A percentile compares a stretch with the other conserved stretches of the same genome.
These are phyloP conservation scores for Myotis brandtii DNA, from an alignment of 2,113 vertebrate species.

Conservation along the genomic window DNA sequence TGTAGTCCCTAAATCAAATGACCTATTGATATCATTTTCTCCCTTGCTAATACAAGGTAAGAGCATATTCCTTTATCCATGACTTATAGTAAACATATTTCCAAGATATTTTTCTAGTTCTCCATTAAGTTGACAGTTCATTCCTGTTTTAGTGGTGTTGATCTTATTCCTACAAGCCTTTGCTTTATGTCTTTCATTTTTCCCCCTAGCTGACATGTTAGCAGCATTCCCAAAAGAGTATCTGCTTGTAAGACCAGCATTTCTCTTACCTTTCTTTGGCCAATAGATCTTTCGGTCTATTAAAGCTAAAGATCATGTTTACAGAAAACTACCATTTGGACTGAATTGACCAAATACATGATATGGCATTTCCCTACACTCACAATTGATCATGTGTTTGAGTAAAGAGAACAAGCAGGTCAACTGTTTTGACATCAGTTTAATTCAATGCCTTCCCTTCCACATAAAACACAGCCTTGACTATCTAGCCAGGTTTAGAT, in stretches of 20 bases:
- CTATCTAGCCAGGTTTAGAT: neutral
- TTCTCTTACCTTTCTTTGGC: neutral
- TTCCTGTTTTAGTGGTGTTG: neutral
- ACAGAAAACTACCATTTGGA: conserved; percentile 25
- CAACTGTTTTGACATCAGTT: neutral
- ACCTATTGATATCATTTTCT: neutral
- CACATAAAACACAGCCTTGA: neutral
- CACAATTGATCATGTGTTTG: neutral
- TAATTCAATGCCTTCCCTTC: neutral
- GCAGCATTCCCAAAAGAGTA: neutral
- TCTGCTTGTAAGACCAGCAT: neutral
- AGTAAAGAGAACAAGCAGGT: neutral
- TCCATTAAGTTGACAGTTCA: neutral
- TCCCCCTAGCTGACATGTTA: neutral
- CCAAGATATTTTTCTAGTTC: conserved; percentile 17
- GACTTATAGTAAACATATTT: neutral
- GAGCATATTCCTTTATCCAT: neutral
- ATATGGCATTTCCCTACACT: neutral
- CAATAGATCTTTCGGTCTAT: conserved; percentile 9
- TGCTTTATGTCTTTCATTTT: neutral
- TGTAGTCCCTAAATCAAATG: neutral
- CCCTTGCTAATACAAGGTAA: neutral
- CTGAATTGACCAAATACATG: neutral
- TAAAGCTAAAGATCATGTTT: neutral
- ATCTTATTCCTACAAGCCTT: neutral